Evolutionary conservation across 2,888 invertebrate species (phyloP).

Genomic region (Blastobasis lacticolella): DNA sequence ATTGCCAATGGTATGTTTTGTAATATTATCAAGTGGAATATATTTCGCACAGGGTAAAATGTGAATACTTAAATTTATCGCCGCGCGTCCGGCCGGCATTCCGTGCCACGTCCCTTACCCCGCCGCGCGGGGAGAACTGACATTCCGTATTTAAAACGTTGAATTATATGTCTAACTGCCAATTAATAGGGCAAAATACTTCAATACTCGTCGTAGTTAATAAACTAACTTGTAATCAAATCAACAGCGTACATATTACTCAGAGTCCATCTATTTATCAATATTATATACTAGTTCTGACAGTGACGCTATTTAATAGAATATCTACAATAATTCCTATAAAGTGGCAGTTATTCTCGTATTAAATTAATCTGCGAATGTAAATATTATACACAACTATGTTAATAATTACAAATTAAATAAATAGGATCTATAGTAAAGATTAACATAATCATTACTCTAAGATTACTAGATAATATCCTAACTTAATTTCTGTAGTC

Average conservation of each 20-base stretch:
- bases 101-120: constrained; percentile 13
- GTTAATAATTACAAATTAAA: constrained; percentile 66
- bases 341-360: constrained; percentile 55
- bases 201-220: neutral
- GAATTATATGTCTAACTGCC: constrained; percentile 51
- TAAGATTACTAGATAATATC: constrained; percentile 58
- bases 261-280: too few relatives aligned
- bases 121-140: constrained; percentile 52
- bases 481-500: constrained; percentile 65
- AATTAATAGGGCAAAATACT: constrained; percentile 33
- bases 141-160: constrained; percentile 52
- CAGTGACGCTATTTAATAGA: neutral
- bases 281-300: too few relatives aligned
- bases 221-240: neutral
- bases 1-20: constrained; percentile 61
- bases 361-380: constrained; percentile 52
- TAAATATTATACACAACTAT: constrained; percentile 67
- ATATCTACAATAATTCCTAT: constrained; percentile 22
- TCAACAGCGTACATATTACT: neutral
- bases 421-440: constrained; percentile 65
- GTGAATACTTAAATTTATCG: constrained; percentile 51
- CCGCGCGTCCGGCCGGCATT: constrained; percentile 13
- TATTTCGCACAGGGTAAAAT: constrained; percentile 69
- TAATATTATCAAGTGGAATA: constrained; percentile 58
- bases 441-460: constrained; percentile 69